phyloP scores from a whole-genome alignment of 2,797 vertebrate species.

The Pseudomugil tenellus region DNA sequence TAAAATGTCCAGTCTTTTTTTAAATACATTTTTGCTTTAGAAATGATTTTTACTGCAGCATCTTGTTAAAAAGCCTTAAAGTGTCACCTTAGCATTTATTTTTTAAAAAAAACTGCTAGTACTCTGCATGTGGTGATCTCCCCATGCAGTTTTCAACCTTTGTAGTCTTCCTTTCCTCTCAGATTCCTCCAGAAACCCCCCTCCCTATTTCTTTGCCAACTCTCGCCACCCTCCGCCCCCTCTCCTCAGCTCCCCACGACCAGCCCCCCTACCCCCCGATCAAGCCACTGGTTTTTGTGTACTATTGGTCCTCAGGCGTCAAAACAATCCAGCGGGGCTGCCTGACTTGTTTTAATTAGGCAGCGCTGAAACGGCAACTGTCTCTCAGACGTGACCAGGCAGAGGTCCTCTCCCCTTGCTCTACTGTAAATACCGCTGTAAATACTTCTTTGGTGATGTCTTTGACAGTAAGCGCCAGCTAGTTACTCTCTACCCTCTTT shows the following conservation, averaged over 20 bases:
- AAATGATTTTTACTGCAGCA: conserved; percentile 84
- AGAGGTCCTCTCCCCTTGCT: conserved; percentile 85
- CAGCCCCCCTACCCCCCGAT: conserved; percentile 86
- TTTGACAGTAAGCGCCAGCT: conserved; percentile 95
- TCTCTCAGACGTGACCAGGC: conserved; percentile 96
- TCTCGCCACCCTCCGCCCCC: conserved; percentile 80
- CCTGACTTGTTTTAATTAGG: conserved; percentile 99
- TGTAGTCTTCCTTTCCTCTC: conserved; percentile 87
- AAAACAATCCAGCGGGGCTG: conserved; percentile 97
- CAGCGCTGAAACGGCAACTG: conserved; percentile 90
- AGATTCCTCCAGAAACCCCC: conserved; percentile 61
- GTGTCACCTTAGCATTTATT: conserved; percentile 25
- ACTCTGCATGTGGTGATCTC: conserved; percentile 91
- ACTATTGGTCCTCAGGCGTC: conserved; percentile 97
- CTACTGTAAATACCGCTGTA: conserved; percentile 96
- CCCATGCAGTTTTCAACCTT: conserved; percentile 88
- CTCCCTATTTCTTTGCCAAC: conserved; percentile 77
- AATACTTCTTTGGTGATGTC: conserved; percentile 95
- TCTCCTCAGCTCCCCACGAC: conserved; percentile 53
- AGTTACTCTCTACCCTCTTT: conserved; percentile 77
- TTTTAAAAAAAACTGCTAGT: conserved; percentile 59
- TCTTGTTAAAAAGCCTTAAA: conserved; percentile 52
- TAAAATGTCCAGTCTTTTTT: conserved; percentile 70
- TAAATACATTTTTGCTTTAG: conserved; percentile 81
- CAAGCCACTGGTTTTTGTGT: conserved; percentile 93